phyloP scores from a whole-genome alignment of 2,888 invertebrate genomes.

The Trichogramma evanescens region DNA sequence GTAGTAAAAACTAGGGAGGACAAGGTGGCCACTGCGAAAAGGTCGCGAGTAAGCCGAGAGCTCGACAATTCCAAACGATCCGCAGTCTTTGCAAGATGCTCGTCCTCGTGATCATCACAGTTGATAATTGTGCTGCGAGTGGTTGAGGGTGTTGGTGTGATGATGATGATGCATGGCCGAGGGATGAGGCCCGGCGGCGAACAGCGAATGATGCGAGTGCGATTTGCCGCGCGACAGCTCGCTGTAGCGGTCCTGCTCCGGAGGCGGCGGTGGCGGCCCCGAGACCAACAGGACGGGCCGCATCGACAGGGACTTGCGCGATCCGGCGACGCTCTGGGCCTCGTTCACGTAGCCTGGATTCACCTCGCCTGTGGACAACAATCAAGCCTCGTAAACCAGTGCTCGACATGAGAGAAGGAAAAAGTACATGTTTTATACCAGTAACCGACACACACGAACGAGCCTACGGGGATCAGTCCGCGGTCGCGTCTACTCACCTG shows the following conservation, averaged over 20 bases:
- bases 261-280: slow-evolving; percentile 40
- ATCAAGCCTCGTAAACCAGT: neutral
- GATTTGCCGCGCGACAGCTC: slow-evolving; percentile 44
- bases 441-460: too few relatives aligned
- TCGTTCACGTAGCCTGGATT: slow-evolving; percentile 84
- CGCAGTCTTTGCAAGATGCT: too few relatives aligned
- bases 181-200: slow-evolving; percentile 42
- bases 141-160: slow-evolving; percentile 44
- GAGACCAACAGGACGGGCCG: slow-evolving; percentile 82
- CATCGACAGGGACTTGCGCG: slow-evolving; percentile 76
- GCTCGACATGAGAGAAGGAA: too few relatives aligned
- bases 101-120: slow-evolving; percentile 25
- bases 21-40: too few relatives aligned
- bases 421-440: too few relatives aligned
- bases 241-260: slow-evolving; percentile 47
- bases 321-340: slow-evolving; percentile 75
- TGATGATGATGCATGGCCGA: slow-evolving; percentile 37
- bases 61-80: too few relatives aligned
- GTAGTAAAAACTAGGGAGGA: too few relatives aligned
- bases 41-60: too few relatives aligned
- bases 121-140: slow-evolving; percentile 44
- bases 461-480: too few relatives aligned
- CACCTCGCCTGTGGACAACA: slow-evolving; percentile 65
- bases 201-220: slow-evolving; percentile 45
- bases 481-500: too few relatives aligned